Base-by-base conservation (phyloP, 1,140 invertebrate species). In the Lanistes nyassanus region DNA sequence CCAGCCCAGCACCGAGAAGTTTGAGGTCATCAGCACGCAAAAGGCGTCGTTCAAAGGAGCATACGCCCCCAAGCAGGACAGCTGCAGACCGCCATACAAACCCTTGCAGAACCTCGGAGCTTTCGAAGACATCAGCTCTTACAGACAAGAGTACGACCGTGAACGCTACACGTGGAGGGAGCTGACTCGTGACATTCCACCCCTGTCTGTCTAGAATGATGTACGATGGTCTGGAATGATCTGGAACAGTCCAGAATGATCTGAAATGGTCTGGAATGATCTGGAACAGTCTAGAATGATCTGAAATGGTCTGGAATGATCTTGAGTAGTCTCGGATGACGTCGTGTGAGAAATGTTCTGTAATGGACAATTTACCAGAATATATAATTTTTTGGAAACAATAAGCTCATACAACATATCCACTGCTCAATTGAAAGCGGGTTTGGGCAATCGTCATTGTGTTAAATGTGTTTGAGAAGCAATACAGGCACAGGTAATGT, bases 81-180 rank as follows among this genome's bases (percentile, higher is more conserved):
- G 51, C 58, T 78, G 69, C 69, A 74, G 71, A 23, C 79, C 79
- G 7, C 47, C 6, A 16, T 19, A 53, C 51, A 42, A 26, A 26
- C 66, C 67, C 0, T 2, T 79, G 66, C 72, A 70, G 47, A 71
- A 72, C 39, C 58, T 71, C 7, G 65, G 29, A 36, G 74, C 64
- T 6, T 65, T 78, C 11, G 76, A 80, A 55, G 74, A 75, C 51
- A 16, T 55, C 21, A 75, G 73, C 65, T 73, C 62, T 11, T 76
- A 76, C 23, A 6, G 65, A 5, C 36, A 19, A n/a, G 65, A 67
- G 13, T 67, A 67, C 21, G 23, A 42, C 23, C 56, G 56, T 23
- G 56, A 60, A 26, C 56, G 56, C 9, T 60, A 60, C 56, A n/a
- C 65, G 11, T 67, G 65, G 65, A 23, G 42, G 23, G 67, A 69